Conservation (phyloP, 2,797 vertebrate genomes). For the Dromococcyx pavoninus region DNA sequence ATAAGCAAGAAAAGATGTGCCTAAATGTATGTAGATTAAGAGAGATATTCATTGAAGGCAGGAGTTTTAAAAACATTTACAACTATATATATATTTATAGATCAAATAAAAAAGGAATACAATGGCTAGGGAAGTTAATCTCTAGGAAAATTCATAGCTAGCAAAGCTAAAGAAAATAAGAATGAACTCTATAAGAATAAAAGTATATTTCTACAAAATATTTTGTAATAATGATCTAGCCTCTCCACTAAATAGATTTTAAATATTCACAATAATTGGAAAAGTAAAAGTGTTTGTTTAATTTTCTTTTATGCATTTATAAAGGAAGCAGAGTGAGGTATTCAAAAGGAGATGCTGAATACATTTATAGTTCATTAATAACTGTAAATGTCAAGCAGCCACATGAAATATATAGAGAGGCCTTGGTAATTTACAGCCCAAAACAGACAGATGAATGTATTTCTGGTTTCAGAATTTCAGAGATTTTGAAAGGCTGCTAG, state of each 20-base stretch:
- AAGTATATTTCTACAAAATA: neutral
- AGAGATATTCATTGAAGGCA: neutral
- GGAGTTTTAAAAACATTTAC: neutral
- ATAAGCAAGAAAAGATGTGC: neutral
- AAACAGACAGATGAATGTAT: neutral
- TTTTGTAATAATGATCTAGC: neutral
- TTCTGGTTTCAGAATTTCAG: neutral
- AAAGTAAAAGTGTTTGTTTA: neutral
- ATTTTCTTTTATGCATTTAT: neutral
- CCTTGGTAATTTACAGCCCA: neutral
- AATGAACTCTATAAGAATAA: neutral
- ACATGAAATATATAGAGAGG: neutral
- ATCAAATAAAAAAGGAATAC: neutral
- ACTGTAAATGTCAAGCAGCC: neutral
- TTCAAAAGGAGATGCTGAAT: neutral
- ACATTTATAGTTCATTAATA: neutral
- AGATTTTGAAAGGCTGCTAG: neutral
- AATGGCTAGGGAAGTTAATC: neutral
- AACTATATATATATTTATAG: neutral
- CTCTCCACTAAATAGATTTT: neutral
- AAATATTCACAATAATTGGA: neutral
- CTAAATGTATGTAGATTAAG: rapidly evolving
- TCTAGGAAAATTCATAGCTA: neutral
- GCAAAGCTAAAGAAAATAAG: neutral
- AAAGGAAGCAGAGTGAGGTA: neutral